Conservation (phyloP, 2,113 vertebrate species). For the Columbina picui region DNA sequence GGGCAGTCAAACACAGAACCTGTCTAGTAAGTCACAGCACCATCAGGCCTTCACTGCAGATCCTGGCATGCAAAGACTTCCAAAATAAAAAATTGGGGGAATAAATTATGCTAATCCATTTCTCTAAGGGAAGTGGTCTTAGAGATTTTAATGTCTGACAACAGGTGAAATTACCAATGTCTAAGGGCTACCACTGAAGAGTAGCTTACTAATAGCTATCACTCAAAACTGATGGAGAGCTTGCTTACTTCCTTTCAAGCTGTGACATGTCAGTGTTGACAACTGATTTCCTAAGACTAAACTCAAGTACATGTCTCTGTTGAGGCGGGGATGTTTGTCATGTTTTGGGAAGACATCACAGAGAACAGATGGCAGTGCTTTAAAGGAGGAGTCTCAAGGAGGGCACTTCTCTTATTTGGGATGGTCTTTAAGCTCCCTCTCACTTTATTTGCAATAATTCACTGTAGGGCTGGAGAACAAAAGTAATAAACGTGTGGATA, state of each 20-base stretch:
- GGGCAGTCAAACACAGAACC: not conserved
- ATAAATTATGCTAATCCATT: not conserved
- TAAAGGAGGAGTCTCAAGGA: not conserved
- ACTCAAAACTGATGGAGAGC: not conserved
- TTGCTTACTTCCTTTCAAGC: not conserved
- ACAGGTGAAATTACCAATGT: not conserved
- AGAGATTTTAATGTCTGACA: not conserved
- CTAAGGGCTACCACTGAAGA: not conserved
- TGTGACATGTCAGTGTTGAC: not conserved
- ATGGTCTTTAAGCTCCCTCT: not conserved
- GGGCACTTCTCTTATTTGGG: not conserved
- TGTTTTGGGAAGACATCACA: not conserved
- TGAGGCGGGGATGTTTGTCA: not conserved
- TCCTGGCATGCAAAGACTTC: not conserved
- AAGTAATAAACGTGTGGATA: not conserved
- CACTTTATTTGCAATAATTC: not conserved
- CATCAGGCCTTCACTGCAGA: not conserved
- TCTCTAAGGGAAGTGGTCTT: not conserved
- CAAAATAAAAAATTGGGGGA: not conserved
- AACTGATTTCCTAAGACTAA: not conserved
- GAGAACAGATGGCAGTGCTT: not conserved
- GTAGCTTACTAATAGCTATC: not conserved
- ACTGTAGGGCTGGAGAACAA: not conserved
- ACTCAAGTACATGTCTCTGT: not conserved
- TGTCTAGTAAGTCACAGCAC: not conserved